Conservation (phyloP, 2,113 vertebrate species). For the Varanus salvator region DNA sequence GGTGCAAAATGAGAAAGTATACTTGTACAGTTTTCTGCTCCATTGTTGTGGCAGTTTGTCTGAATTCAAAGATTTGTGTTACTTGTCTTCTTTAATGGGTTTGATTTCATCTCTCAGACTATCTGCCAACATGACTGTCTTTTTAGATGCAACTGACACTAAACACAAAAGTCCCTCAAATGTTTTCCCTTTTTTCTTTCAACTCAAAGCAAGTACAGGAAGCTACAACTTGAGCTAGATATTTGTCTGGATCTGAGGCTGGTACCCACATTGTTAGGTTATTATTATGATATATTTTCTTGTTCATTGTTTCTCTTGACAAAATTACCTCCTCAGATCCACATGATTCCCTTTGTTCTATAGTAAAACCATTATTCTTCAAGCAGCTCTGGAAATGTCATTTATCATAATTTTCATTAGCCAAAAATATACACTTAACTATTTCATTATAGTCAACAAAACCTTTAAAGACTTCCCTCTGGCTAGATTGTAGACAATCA, state of each 20-base stretch:
- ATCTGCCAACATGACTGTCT: neutral
- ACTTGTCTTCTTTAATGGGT: neutral
- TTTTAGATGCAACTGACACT: slow-evolving; percentile 6
- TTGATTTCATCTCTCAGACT: neutral
- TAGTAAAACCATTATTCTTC: too few relatives aligned
- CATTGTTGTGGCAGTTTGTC: neutral
- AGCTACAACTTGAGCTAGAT: neutral
- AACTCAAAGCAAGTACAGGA: neutral
- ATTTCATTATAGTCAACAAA: neutral
- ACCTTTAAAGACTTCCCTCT: neutral
- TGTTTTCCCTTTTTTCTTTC: neutral
- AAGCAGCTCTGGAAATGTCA: neutral
- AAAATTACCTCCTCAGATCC: neutral
- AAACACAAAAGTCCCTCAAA: neutral
- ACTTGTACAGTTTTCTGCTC: neutral
- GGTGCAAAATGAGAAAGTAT: neutral
- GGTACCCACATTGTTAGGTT: too few relatives aligned
- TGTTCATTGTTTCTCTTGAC: neutral
- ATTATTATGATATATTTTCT: neutral
- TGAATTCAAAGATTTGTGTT: neutral
- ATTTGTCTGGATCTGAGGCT: neutral
- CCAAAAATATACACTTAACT: neutral
- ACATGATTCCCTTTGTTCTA: neutral
- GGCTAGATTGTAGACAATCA: neutral
- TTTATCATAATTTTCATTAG: neutral